Evolutionary conservation across 2,888 invertebrate genomes (phyloP).

Genomic region (Microchrysa polita): DNA sequence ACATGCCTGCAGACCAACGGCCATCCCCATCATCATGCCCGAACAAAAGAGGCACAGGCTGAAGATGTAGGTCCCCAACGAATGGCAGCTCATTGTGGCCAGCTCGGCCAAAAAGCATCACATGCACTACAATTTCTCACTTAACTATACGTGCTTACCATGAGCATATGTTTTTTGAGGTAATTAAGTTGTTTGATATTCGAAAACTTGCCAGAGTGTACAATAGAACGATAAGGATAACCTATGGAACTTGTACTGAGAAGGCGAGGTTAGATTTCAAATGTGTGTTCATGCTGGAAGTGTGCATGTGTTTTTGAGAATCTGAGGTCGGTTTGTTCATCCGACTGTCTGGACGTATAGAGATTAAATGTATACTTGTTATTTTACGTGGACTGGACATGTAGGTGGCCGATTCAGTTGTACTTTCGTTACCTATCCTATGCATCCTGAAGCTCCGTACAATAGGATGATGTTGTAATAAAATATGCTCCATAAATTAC

Average conservation of each 20-base stretch:
- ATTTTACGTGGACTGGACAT: too few species aligned
- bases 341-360: neutral
- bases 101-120: neutral
- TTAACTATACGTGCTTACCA: neutral
- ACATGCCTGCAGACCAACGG: neutral
- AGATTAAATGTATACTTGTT: too few species aligned
- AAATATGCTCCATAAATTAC: too few species aligned
- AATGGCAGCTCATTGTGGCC: too few species aligned
- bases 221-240: too few species aligned
- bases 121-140: neutral
- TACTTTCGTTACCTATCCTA: too few species aligned
- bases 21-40: neutral
- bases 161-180: constrained; percentile 48
- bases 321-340: neutral
- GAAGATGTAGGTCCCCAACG: too few species aligned
- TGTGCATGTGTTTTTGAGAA: too few species aligned
- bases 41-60: neutral
- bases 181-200: constrained; percentile 50
- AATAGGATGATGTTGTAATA: too few species aligned
- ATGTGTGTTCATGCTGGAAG: neutral
- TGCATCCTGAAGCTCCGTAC: too few species aligned
- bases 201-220: constrained; percentile 39
- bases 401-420: too few species aligned
- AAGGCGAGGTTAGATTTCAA: neutral
- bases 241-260: neutral